These are phyloP conservation scores for Etheostoma perlongum DNA, from an alignment of 2,797 vertebrate genomes.

Conservation along the genomic window DNA sequence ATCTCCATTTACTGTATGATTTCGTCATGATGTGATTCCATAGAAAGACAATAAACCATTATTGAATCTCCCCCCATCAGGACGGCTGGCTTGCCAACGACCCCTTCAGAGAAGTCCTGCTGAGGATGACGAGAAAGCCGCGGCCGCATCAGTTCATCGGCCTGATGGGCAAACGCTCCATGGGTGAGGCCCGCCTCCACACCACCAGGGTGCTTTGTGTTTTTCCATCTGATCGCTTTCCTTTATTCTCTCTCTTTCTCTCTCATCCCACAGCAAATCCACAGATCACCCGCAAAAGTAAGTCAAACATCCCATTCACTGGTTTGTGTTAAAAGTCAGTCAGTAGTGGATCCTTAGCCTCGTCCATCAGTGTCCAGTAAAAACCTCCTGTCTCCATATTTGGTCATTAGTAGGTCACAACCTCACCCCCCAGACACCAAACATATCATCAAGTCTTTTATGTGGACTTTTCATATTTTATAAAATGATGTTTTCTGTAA, in stretches of 20 bases:
- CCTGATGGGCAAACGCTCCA: conserved; percentile 96
- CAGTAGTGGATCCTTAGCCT: accelerated
- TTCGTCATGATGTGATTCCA: too few species aligned
- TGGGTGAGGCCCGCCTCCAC: conserved; percentile 79
- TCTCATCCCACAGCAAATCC: conserved; percentile 76
- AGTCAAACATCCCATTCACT: conserved; percentile 60
- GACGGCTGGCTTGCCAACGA: conserved; percentile 88
- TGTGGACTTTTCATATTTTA: too few species aligned
- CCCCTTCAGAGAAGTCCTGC: conserved; percentile 90
- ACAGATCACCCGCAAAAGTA: conserved; percentile 89
- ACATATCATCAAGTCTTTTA: not conserved
- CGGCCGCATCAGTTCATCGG: conserved; percentile 95
- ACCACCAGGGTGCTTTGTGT: accelerated
- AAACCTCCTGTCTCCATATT: not conserved
- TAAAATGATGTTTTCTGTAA: not conserved
- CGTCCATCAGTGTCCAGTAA: not conserved
- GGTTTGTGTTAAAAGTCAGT: too few species aligned
- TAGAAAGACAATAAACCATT: too few species aligned
- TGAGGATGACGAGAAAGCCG: conserved; percentile 94
- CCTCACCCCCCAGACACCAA: not conserved
- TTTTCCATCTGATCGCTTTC: too few species aligned
- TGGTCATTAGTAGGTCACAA: not conserved
- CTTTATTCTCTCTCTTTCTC: conserved; percentile 7
- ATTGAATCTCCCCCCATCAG: conserved; percentile 69
- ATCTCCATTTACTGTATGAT: too few species aligned